Evolutionary conservation across 2,113 vertebrate species (phyloP), one percentile per base, ranked within the genome.

Genomic region (Meleagris gallopavo): DNA sequence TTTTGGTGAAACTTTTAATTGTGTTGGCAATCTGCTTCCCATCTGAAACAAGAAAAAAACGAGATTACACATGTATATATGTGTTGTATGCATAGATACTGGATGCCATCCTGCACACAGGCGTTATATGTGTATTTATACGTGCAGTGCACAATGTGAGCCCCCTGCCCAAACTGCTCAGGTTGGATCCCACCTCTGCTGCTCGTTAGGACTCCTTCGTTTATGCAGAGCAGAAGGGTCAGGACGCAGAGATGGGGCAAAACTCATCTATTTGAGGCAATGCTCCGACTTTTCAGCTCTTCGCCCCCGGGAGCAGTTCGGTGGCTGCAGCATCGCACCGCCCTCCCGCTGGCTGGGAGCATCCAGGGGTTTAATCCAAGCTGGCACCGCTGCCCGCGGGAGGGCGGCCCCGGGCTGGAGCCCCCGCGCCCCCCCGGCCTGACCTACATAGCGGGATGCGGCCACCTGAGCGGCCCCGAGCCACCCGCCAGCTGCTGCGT

Each of bases 31-130:
- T 74, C 29, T 5, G n/a, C 58, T 84, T n/a, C 78, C 73, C 48
- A 4, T 1, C 62, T 6, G 11, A 13, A 50, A 38, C 2, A 1
- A 19, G 73, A 4, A 29, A 27, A 20, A 13, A 15, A 16, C 2
- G 5, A 14, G 41, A 12, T 41, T 29, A 17, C 15, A 14, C 20
- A 5, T 3, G 12, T 9, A 16, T 15, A 3, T 11, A 25, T 69
- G 9, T 36, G 6, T 24, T 9, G 5, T 4, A n/a, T 36, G 10
- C 34, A 9, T 5, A 13, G 8, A 27, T n/a, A 13, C 9, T 10
- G 61, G 36, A 5, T 27, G 61, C 36, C 61, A 11, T 24, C 60
- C 34, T 11, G 6, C 14, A 38, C 36, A 11, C 10, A 3, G 3
- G 34, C 15, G 15, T 17, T 38, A 12, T 9, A 9, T 48, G 10